Base-by-base conservation (phyloP, 2,113 vertebrate species). In the Uria aalge region DNA sequence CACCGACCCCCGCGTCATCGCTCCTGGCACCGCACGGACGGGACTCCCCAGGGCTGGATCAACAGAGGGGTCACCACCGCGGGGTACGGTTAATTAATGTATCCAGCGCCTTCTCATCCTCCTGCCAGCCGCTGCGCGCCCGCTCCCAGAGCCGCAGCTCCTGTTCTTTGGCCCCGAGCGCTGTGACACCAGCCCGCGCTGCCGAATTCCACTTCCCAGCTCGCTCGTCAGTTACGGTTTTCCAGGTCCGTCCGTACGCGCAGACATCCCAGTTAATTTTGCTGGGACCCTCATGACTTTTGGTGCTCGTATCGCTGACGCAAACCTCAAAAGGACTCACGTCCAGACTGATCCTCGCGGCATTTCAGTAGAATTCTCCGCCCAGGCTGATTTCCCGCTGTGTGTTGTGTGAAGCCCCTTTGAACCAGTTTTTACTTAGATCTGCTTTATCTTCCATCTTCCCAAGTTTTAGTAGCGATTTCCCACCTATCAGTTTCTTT, bases 1-100 rank as follows among this genome's bases (percentile, higher is more conserved):
- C n/a, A 9, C 3, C 2, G 40, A 3, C 48, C 2, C 34, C 1
- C 17, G 20, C 10, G 24, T 36, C 23, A 4, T 34, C 5, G 23
- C 40, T 34, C 2, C n/a, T 34, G 50, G 27, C 50, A 6, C 4
- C 8, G 7, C 9, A 6, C 2, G 5, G 32, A 15, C 13, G 11
- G 21, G 26, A 5, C 15, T 75, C 48, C 41, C 41, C 19, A 1
- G 29, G 43, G 52, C 52, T 57, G 9, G 15, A 15, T 30, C 83
- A 29, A 12, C 50, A 3, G 60, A 47, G n/a, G 12, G n/a, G 50
- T 23, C 34, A 5, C 22, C 29, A 15, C 34, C 60, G 9, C 2
- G 6, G 23, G 22, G 11, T 22, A 1, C 14, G 41, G 40, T 19
- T 48, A 18, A 66, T 56, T 34, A 75, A 11, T 17, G 11, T 3